Conservation (phyloP, 2,797 vertebrate genomes). For the Hirundo rustica region DNA sequence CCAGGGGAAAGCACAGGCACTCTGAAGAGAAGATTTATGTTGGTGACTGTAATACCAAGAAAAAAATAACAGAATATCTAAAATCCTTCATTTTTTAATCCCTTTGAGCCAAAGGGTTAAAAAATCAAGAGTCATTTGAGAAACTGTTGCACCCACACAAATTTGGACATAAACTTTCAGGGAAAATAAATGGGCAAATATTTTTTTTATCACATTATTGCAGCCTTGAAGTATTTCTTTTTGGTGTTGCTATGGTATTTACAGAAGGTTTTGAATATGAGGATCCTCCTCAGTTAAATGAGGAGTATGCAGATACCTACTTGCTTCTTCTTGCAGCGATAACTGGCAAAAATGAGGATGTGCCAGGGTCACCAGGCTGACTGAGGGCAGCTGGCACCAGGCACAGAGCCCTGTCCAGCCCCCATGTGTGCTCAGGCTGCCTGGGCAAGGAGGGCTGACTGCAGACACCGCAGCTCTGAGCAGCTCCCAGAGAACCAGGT, state of each 20-base stretch:
- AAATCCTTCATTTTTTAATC: not conserved
- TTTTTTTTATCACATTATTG: accelerated
- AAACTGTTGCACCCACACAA: not conserved
- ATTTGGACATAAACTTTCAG: not conserved
- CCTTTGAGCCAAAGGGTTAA: not conserved
- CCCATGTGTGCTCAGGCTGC: accelerated
- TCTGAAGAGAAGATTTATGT: constrained; percentile 58
- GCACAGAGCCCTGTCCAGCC: not conserved
- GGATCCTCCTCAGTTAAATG: accelerated
- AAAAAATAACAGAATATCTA: constrained; percentile 30
- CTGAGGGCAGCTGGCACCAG: accelerated
- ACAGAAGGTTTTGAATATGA: not conserved
- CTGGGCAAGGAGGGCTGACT: not conserved
- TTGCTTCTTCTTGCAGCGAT: not conserved
- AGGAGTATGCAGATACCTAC: not conserved
- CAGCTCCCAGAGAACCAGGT: not conserved
- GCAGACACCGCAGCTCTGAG: not conserved
- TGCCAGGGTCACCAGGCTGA: not conserved
- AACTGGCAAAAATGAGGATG: not conserved
- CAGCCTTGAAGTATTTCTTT: not conserved
- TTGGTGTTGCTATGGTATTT: not conserved
- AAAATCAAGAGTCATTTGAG: not conserved
- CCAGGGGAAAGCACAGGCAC: constrained; percentile 27
- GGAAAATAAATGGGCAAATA: not conserved
- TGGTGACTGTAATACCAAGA: constrained; percentile 24